Conservation (phyloP, 2,888 invertebrate species). For the Drosophila rellima region DNA sequence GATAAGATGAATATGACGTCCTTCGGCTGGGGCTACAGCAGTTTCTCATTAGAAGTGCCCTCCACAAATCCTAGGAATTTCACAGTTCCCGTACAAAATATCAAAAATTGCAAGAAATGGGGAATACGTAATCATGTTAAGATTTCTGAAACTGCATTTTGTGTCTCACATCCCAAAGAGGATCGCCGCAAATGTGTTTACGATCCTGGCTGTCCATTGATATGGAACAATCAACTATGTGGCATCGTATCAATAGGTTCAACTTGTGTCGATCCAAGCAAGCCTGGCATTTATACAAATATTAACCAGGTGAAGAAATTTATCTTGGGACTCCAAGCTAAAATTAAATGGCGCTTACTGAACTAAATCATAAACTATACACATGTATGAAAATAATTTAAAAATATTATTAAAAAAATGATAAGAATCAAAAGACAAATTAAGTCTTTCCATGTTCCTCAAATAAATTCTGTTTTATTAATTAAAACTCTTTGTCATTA, state of each 20-base stretch:
- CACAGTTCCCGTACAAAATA: neutral
- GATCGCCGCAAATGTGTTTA: conserved; percentile 27
- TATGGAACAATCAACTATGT: conserved; percentile 29
- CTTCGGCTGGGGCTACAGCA: conserved; percentile 38
- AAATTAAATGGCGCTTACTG: neutral
- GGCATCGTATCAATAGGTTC: conserved; percentile 35
- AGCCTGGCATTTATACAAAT: conserved; percentile 36
- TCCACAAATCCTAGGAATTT: conserved; percentile 2
- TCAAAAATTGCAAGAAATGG: conserved; percentile 1
- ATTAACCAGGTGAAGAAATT: conserved; percentile 11
- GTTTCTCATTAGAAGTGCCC: conserved; percentile 4
- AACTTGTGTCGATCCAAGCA: conserved; percentile 18
- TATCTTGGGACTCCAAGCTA: neutral
- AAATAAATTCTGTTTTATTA: too few species aligned
- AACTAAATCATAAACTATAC: neutral
- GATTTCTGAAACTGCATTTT: conserved; percentile 13
- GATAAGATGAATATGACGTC: neutral
- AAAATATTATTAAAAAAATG: neutral
- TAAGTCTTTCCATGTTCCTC: too few species aligned
- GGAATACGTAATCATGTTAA: too few species aligned
- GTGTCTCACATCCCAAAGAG: conserved; percentile 16
- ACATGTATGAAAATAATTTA: neutral
- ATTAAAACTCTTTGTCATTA: neutral
- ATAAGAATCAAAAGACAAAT: too few species aligned
- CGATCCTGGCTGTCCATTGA: conserved; percentile 41